Evolutionary conservation across 2,888 invertebrate species (phyloP), one percentile per base, ranked within the genome.

Genomic region (Chrysopilus asiliformis): DNA sequence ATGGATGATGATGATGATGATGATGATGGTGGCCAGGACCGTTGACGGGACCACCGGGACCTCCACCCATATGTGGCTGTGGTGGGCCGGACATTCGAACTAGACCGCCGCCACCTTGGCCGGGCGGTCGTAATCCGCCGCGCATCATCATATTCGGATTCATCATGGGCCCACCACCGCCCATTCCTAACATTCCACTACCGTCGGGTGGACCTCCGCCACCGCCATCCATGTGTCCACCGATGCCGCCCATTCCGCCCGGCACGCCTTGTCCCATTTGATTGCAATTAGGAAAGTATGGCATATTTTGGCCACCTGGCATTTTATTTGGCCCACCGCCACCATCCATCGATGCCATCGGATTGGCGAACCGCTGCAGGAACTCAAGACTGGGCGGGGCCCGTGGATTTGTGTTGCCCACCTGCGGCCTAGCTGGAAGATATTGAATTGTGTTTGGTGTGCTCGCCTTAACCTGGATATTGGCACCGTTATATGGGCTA

Each of bases 391-490:
- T 84, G 26, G 89, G 89, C 4, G 89, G 86, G 8, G 82, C 81
- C 29, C 87, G 68, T 2, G 80, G 81, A 35, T 72, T 76, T 19
- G 71, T 67, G 42, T 72, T 71, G 52, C 75, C 75, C 52, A 79
- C 77, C 57, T 89, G 89, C n/a, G 93, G 86, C 64, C 91, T 74
- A 34, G 91, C 87, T 15, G 95, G 95, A 60, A 94, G 74, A 70
- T 95, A 95, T 68, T 95, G 94, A 57, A 95, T 95, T 24, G 95
- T 95, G 64, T 95, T 95, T 0, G 95, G 94, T 9, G 94, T 91
- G 61, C 86, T 91, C 8, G 94, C 85, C 65, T 94, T 94, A 17
- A 95, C 91, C 65, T 89, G 87, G 27, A 89, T 82, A 61, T 87
- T 93, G 2, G 52, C 49, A 25, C 53, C 70, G 55, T 71, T 74